phyloP scores from a whole-genome alignment of 2,888 invertebrate species.

The Acanthosepion esculentum region DNA sequence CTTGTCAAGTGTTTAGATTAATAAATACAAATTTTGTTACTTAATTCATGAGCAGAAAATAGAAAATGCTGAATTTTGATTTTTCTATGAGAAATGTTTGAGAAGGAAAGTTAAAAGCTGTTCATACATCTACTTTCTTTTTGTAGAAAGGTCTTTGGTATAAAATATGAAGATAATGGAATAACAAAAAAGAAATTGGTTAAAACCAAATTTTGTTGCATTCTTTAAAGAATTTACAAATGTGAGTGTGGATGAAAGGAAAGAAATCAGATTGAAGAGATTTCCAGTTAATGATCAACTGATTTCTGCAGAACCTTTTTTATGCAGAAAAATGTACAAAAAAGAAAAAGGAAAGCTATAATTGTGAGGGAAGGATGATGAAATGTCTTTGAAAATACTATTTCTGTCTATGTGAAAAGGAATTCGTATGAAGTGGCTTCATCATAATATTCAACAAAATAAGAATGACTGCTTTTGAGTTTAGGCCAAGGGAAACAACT shows the following conservation, averaged over 20 bases:
- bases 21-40: conserved; percentile 7
- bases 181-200: neutral
- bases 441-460: neutral
- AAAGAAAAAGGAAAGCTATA: neutral
- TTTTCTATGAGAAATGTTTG: neutral
- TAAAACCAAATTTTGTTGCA: neutral
- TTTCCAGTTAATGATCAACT: neutral
- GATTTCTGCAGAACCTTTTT: neutral
- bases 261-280: neutral
- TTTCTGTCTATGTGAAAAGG: neutral
- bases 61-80: neutral
- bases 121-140: neutral
- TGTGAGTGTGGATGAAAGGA: neutral
- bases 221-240: neutral
- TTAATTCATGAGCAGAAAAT: conserved; percentile 16
- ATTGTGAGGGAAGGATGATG: neutral
- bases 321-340: neutral
- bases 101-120: neutral
- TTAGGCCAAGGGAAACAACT: neutral
- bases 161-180: neutral
- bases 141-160: neutral
- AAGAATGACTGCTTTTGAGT: neutral
- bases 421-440: neutral
- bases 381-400: neutral
- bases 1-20: neutral